These are phyloP conservation scores for Cliona cf. orientalis DNA, from an alignment of 37 sponge, comb jelly and placozoan species.

Conservation along the genomic window DNA sequence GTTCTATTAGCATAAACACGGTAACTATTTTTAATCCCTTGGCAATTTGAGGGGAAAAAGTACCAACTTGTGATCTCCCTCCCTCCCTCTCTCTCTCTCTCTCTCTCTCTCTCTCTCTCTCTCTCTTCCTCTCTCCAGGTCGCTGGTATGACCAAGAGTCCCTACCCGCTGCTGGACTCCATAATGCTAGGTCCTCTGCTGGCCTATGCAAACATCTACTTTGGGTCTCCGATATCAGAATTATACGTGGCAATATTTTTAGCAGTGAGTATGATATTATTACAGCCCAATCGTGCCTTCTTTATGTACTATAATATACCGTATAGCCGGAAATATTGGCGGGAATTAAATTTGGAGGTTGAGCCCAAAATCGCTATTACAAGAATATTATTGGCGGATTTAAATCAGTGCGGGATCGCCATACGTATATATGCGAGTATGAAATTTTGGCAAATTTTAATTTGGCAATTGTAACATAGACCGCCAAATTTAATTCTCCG, in stretches of 20 bases:
- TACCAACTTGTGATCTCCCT: not conserved
- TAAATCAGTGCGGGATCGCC: not conserved
- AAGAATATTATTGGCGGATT: not conserved
- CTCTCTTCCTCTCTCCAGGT: conserved; percentile 59
- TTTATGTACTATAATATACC: not conserved
- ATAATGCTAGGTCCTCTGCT: conserved; percentile 75
- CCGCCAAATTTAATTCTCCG: too few relatives aligned
- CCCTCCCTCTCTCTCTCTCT: not conserved
- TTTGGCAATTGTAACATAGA: too few relatives aligned
- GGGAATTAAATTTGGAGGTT: not conserved
- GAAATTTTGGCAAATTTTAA: not conserved
- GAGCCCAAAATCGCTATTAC: not conserved
- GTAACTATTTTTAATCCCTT: too few relatives aligned
- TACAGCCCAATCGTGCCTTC: too few relatives aligned
- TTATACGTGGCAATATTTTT: not conserved
- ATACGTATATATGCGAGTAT: not conserved
- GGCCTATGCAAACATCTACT: conserved; percentile 52
- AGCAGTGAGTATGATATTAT: not conserved
- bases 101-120: not conserved
- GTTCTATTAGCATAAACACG: too few relatives aligned
- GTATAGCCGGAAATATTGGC: not conserved
- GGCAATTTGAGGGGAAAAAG: too few relatives aligned
- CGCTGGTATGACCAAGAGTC: conserved; percentile 76
- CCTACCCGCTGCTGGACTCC: conserved; percentile 71
- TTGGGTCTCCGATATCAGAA: conserved; percentile 17